Evolutionary conservation across 1,140 invertebrate species (phyloP).

Genomic region (Diplogasteroides magnus): DNA sequence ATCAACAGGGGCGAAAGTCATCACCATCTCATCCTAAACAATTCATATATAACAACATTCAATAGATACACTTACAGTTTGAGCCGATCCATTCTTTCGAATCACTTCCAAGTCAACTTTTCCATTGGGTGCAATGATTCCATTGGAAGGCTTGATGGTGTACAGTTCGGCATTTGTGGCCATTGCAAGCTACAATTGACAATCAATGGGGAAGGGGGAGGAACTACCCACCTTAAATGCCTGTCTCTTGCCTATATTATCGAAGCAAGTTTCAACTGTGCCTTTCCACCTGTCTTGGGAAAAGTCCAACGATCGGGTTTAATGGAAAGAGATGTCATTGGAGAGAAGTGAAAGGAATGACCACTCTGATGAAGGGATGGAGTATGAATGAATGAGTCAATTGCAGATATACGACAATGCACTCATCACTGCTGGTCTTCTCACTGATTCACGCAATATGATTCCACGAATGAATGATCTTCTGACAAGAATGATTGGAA

Average conservation of each 20-base stretch:
- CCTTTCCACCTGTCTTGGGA: background rate
- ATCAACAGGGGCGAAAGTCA: too few species aligned
- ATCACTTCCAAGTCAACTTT: too few species aligned
- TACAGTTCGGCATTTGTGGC: too few species aligned
- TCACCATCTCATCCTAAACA: too few species aligned
- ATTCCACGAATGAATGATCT: constrained; percentile 79
- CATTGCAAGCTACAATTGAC: too few species aligned
- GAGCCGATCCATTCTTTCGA: too few species aligned
- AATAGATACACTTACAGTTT: too few species aligned
- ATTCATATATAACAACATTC: too few species aligned
- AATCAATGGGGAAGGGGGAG: background rate
- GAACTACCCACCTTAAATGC: background rate
- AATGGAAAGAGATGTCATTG: background rate
- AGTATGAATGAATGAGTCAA: background rate
- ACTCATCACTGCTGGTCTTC: constrained; percentile 87
- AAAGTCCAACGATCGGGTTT: background rate
- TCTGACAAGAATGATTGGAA: constrained; percentile 72
- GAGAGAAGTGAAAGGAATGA: background rate
- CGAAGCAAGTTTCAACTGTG: background rate
- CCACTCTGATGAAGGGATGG: too few species aligned
- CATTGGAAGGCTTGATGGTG: too few species aligned
- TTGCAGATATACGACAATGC: constrained; percentile 79
- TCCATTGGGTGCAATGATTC: too few species aligned
- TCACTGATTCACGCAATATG: constrained; percentile 80
- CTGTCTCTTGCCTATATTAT: too few species aligned